Evolutionary conservation across 2,888 invertebrate genomes (phyloP), one percentile per base, ranked within the genome.

Genomic region (Synergus umbraculus): DNA sequence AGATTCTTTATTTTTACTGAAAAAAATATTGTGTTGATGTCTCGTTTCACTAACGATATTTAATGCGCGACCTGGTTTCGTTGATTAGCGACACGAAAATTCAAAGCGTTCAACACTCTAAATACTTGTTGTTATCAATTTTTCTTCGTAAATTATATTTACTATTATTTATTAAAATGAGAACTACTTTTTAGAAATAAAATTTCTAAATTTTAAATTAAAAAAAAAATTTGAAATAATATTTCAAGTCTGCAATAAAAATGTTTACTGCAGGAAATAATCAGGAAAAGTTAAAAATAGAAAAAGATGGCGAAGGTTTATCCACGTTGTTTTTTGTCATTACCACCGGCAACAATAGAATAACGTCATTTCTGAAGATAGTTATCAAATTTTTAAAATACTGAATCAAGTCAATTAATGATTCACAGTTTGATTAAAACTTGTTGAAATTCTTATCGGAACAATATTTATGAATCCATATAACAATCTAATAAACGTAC

Each of bases 361-460:
- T 29, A 46, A 49, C 67, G 46, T 69, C 67, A 69, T 46, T 0
- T 7, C 13, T 46, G 22, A 69, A 43, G 15, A 69, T 69, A 54
- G 4, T 46, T 46, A 49, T 49, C 5, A 49, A 49, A 46, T 12
- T 44, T 44, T n/a, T 7, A n/a, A n/a, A 54, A 7, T n/a, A 54
- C 2, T 54, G 8, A n/a, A 54, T n/a, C 1, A 8, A 54, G n/a
- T 54, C 15, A n/a, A n/a, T n/a, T 29, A 29, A 29, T 29, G 29
- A 29, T 29, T 29, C 29, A 29, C 29, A 29, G 29, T 29, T 54
- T 54, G 0, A 54, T 12, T 54, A 54, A n/a, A 49, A 54, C 15
- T n/a, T 49, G 15, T 5, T 49, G 15, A 15, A 29, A 29, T 29
- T 15, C 4, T 49, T 5, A 49, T 7, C 49, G 4, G 7, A 15